Conservation (phyloP, 2,113 vertebrate species). For the Ranitomeya variabilis region DNA sequence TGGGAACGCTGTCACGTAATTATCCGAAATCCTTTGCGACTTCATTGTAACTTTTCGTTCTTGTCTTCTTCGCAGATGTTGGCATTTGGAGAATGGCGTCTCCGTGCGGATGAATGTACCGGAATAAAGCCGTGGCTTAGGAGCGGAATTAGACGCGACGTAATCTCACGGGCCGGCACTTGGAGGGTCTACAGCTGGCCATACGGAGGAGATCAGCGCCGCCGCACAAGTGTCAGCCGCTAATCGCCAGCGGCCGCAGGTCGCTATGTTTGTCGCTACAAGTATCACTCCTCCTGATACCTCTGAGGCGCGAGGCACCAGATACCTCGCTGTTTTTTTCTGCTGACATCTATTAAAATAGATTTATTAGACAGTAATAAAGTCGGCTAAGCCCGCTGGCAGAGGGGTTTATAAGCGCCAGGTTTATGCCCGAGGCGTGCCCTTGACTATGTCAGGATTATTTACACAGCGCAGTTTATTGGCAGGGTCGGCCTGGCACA, state of each 20-base stretch:
- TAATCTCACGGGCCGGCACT: neutral
- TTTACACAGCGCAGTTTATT: slow-evolving; percentile 31
- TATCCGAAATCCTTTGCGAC: neutral
- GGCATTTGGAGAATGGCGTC: neutral
- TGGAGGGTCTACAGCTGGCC: neutral
- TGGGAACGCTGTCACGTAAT: slow-evolving; percentile 31
- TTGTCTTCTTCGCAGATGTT: slow-evolving; percentile 3
- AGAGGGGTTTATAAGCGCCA: neutral
- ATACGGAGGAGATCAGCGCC: neutral
- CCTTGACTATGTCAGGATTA: slow-evolving; percentile 17
- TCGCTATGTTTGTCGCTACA: neutral
- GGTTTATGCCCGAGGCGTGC: neutral
- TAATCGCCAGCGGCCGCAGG: neutral
- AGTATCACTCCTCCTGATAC: neutral
- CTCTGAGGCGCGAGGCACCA: neutral
- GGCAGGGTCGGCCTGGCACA: slow-evolving; percentile 15
- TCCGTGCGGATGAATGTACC: neutral
- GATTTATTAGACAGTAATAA: neutral
- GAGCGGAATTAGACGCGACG: neutral
- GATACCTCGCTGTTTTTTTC: neutral
- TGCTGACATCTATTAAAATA: neutral
- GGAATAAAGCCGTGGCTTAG: neutral
- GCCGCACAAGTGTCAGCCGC: neutral
- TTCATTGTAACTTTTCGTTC: neutral
- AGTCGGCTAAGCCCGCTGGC: no score